These are phyloP conservation scores for Acleris sparsana DNA, from an alignment of 2,888 invertebrate species.

Conservation along the genomic window DNA sequence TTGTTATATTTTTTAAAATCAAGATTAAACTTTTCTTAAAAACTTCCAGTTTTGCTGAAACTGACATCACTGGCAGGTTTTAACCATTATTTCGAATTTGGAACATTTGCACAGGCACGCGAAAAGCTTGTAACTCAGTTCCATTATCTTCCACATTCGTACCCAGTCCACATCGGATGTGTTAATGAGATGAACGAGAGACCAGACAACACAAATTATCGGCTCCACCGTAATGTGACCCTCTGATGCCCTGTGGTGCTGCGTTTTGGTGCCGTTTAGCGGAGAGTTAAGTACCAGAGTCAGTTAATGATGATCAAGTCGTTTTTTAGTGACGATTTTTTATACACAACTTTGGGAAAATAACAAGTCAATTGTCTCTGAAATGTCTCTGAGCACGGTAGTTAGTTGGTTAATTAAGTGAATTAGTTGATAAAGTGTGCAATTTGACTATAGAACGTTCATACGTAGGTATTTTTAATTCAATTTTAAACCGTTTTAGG, in stretches of 20 bases:
- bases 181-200: conserved; percentile 62
- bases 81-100: conserved; percentile 17
- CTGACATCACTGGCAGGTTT: conserved; percentile 1
- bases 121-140: conserved; percentile 22
- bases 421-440: too few relatives aligned
- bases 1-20: too few relatives aligned
- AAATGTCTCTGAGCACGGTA: too few relatives aligned
- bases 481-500: too few relatives aligned
- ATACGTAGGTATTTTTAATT: too few relatives aligned
- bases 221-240: conserved; percentile 63
- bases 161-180: conserved; percentile 47
- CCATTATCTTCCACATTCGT: conserved; percentile 37
- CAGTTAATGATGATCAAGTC: too few relatives aligned
- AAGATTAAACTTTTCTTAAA: too few relatives aligned
- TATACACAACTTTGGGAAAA: background rate
- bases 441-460: too few relatives aligned
- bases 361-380: too few relatives aligned
- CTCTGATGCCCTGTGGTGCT: conserved; percentile 60
- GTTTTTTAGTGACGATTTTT: too few relatives aligned
- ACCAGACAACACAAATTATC: conserved; percentile 69
- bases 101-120: conserved; percentile 16
- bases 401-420: too few relatives aligned
- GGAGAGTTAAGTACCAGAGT: background rate
- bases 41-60: background rate
- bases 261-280: conserved; percentile 47